Evolutionary conservation across 2,888 invertebrate species (phyloP).

Genomic region (Odiellus spinosus): DNA sequence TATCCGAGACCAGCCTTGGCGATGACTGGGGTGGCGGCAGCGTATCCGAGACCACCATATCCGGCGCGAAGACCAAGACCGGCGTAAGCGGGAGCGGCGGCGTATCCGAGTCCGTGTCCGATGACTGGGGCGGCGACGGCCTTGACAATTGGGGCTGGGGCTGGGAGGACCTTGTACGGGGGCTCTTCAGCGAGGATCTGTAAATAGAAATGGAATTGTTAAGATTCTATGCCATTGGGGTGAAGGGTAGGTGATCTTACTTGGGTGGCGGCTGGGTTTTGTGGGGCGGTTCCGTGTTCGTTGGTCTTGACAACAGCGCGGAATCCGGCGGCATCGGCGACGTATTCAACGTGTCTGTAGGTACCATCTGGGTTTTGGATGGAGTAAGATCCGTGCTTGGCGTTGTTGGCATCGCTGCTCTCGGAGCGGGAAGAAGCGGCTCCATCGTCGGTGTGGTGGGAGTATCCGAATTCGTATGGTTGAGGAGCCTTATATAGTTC

Average conservation of each 20-base stretch:
- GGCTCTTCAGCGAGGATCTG: neutral
- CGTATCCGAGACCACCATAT: no score
- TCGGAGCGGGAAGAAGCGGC: neutral
- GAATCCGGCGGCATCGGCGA: neutral
- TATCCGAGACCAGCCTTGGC: no score
- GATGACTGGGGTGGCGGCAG: no score
- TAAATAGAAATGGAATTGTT: no score
- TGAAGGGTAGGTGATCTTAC: neutral
- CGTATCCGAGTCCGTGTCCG: neutral
- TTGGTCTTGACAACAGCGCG: neutral
- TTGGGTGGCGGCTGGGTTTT: neutral
- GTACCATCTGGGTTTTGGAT: neutral
- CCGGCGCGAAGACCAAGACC: neutral
- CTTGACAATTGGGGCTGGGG: no score
- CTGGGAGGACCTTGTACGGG: neutral
- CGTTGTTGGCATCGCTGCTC: neutral
- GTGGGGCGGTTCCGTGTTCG: neutral
- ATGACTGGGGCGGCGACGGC: neutral
- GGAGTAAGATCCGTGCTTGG: neutral
- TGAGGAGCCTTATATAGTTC: neutral
- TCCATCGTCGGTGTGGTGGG: neutral
- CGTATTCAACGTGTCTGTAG: neutral
- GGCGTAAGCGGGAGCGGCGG: neutral
- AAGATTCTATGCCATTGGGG: neutral
- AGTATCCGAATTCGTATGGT: neutral